Base-by-base conservation (phyloP, 2,888 invertebrate genomes). In the Ophonus ardosiacus region DNA sequence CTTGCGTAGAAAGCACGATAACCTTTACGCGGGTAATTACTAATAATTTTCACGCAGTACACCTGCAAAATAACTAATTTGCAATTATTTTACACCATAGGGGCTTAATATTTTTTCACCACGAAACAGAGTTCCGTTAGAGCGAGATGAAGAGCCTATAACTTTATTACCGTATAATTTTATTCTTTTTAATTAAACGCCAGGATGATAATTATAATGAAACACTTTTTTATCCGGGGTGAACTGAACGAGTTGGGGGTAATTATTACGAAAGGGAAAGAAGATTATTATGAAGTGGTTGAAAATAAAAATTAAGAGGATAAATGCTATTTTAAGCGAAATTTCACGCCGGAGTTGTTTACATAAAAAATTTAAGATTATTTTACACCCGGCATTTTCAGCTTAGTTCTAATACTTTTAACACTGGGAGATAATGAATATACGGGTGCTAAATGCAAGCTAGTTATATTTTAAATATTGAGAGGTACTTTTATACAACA, bases 111-210 rank as follows among this genome's bases (percentile, higher is more conserved):
- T 74, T 74, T 43, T 71, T 43, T 18, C n/a, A 13, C 21, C 7
- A 21, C 18, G 18, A 71, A 15, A 18, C 15, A 74, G 71, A 43
- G 18, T 68, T 65, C 40, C 24, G 68, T 68, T 31, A 68, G 18
- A 74, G 71, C 40, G 18, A 43, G 18, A 74, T 51, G 71, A 43
- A 18, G 43, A 1, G 18, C 43, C 71, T 74, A 74, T 74, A 74
- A 51, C 71, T 74, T 74, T 74, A 74, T 74, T 74, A 74, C 71
- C 71, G 71, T 74, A 74, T 74, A 74, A 74, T 74, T 74, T 74
- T 74, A 74, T 74, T 74, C 68, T 74, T 74, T 74, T 74, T 74
- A 74, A 74, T 74, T 74, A 74, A 40, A 40, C 43, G 71, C 43
- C 71, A 74, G n/a, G 71, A 74, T 43, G 71, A 74, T 74, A 74